Conservation (phyloP, 2,888 invertebrate species). For the Phyllotreta striolata region DNA sequence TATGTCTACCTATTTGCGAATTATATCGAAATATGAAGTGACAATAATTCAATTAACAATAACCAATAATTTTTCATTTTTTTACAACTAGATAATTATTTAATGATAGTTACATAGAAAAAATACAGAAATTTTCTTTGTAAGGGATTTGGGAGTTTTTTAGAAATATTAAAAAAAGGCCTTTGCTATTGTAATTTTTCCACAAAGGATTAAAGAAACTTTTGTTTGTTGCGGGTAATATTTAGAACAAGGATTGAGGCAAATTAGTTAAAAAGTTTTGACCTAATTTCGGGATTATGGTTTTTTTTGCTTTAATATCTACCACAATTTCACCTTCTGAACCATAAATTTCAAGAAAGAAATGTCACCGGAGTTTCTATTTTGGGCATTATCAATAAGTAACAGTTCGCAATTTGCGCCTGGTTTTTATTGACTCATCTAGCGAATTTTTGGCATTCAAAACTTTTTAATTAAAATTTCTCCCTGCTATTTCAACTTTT, state of each 20-base stretch:
- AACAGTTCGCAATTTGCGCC: neutral
- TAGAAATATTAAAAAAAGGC: neutral
- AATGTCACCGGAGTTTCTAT: neutral
- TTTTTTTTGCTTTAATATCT: too few relatives aligned
- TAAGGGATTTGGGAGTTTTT: too few relatives aligned
- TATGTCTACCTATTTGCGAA: too few relatives aligned
- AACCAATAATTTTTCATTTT: too few relatives aligned
- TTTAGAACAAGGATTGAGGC: neutral
- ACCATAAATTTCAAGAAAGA: too few relatives aligned
- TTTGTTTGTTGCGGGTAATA: neutral
- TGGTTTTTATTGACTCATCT: slow-evolving; percentile 3
- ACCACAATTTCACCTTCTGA: too few relatives aligned
- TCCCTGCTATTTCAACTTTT: neutral
- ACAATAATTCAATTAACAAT: too few relatives aligned
- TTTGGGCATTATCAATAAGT: neutral
- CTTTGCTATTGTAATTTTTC: slow-evolving; percentile 9
- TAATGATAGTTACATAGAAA: too few relatives aligned
- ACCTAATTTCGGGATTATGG: neutral
- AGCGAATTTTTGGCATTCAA: slow-evolving; percentile 3
- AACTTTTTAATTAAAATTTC: slow-evolving; percentile 6
- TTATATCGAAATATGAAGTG: too few relatives aligned
- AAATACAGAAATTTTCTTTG: too few relatives aligned
- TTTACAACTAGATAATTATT: too few relatives aligned
- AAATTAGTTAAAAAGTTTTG: too few relatives aligned
- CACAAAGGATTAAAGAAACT: slow-evolving; percentile 9